phyloP scores from a whole-genome alignment of 2,888 invertebrate genomes.

The Venusia cambrica region DNA sequence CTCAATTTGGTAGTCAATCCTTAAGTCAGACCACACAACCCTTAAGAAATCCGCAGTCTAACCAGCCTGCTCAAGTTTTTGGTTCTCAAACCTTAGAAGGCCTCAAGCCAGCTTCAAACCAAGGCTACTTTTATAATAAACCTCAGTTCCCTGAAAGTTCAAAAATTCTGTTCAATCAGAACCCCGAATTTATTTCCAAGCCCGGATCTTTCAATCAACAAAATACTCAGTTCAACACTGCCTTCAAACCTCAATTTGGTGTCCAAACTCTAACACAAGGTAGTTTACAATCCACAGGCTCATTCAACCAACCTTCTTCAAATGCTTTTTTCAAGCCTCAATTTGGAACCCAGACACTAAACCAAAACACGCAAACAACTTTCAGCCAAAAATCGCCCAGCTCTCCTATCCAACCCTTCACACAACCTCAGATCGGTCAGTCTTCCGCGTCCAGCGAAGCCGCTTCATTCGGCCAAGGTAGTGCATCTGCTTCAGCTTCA shows the following conservation, averaged over 20 bases:
- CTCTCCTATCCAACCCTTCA: constrained; percentile 10
- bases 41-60: constrained; percentile 8
- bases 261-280: constrained; percentile 17
- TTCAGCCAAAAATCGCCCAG: constrained; percentile 11
- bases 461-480: constrained; percentile 15
- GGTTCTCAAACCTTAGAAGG: constrained; percentile 9
- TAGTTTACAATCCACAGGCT: too few relatives aligned
- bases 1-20: constrained; percentile 19
- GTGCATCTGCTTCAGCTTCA: constrained; percentile 15
- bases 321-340: constrained; percentile 29
- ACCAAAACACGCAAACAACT: constrained; percentile 4
- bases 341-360: constrained; percentile 23
- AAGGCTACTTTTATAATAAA: constrained; percentile 14
- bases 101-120: constrained; percentile 12
- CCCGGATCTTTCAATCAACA: constrained; percentile 19
- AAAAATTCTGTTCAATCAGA: constrained; percentile 13
- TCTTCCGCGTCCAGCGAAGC: constrained; percentile 19
- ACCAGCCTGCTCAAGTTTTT: constrained; percentile 7
- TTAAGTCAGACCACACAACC: constrained; percentile 15
- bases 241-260: constrained; percentile 29
- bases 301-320: too few relatives aligned
- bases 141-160: constrained; percentile 7
- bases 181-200: constrained; percentile 8
- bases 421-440: constrained; percentile 23
- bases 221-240: constrained; percentile 28